phyloP scores from a whole-genome alignment of 2,797 vertebrate species.

The Sibirionetta formosa region DNA sequence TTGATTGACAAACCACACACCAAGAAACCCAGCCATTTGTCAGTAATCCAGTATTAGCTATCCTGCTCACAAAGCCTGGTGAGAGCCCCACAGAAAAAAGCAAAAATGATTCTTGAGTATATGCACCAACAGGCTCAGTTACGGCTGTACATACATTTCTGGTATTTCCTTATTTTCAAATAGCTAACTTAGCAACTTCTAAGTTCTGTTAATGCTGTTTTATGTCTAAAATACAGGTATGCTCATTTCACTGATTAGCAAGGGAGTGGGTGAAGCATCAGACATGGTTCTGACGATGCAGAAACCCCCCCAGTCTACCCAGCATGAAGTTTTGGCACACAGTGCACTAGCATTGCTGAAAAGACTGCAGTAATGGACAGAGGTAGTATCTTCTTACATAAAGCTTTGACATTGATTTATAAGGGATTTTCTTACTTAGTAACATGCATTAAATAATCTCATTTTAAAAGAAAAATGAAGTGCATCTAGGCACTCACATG shows the following conservation, averaged over 20 bases:
- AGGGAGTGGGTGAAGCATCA: not conserved
- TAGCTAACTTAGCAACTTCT: not conserved
- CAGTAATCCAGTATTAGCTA: not conserved
- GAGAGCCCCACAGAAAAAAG: not conserved
- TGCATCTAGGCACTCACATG: not conserved
- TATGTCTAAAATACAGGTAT: not conserved
- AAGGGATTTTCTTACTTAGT: not conserved
- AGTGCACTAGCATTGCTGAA: conserved; percentile 28
- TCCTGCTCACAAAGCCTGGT: not conserved
- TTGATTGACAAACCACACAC: fast-evolving
- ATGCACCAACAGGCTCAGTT: not conserved
- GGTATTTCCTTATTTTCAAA: not conserved
- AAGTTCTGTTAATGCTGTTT: not conserved
- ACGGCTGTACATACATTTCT: not conserved
- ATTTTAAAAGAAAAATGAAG: not conserved
- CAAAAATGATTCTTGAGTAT: not conserved
- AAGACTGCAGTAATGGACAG: not conserved
- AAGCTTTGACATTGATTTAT: not conserved
- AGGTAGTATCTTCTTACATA: not conserved
- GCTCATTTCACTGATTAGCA: not conserved
- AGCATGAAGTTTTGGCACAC: not conserved
- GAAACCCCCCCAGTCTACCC: not conserved
- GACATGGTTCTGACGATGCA: not conserved
- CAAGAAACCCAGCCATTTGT: not conserved
- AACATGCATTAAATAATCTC: not conserved